phyloP scores from a whole-genome alignment of 2,888 invertebrate species.

The Acanthoscelides obtectus region DNA sequence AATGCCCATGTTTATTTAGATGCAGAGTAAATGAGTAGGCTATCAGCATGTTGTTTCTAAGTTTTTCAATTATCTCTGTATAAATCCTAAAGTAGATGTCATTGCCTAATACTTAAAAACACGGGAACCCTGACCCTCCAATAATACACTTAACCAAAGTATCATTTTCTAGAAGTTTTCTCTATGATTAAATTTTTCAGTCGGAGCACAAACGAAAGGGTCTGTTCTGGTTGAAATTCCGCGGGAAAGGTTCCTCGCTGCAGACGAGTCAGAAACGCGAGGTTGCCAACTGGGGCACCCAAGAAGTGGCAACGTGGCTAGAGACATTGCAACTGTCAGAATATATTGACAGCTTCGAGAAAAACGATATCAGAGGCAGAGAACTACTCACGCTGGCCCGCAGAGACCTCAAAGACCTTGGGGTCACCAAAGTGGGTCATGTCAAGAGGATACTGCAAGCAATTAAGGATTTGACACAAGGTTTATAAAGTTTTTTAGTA shows the following conservation, averaged over 20 bases:
- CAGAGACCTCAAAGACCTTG: conserved; percentile 83
- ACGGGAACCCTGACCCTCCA: too few relatives aligned
- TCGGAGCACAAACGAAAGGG: conserved; percentile 55
- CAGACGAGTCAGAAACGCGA: conserved; percentile 51
- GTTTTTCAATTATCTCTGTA: neutral
- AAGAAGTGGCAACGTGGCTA: conserved; percentile 88
- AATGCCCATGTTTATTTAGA: too few relatives aligned
- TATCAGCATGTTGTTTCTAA: neutral
- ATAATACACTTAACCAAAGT: too few relatives aligned
- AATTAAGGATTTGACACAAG: conserved; percentile 70
- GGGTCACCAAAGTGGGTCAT: conserved; percentile 93
- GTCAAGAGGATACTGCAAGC: conserved; percentile 92
- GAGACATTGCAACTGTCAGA: conserved; percentile 84
- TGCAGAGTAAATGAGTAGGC: too few relatives aligned
- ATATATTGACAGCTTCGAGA: conserved; percentile 85
- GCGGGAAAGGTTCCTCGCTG: conserved; percentile 47
- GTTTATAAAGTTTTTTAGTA: conserved; percentile 33
- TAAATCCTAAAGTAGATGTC: too few relatives aligned
- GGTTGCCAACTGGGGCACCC: conserved; percentile 73
- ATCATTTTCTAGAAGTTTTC: too few relatives aligned
- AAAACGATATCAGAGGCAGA: conserved; percentile 87
- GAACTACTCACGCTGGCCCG: conserved; percentile 84
- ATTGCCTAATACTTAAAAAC: too few relatives aligned
- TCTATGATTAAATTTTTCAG: conserved; percentile 26
- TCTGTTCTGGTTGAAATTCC: conserved; percentile 65